Percentiles rank a stretch among this genome's conserved stretches.
phyloP scores from a whole-genome alignment of 2,113 vertebrate species.

The Elaphurus davidianus region DNA sequence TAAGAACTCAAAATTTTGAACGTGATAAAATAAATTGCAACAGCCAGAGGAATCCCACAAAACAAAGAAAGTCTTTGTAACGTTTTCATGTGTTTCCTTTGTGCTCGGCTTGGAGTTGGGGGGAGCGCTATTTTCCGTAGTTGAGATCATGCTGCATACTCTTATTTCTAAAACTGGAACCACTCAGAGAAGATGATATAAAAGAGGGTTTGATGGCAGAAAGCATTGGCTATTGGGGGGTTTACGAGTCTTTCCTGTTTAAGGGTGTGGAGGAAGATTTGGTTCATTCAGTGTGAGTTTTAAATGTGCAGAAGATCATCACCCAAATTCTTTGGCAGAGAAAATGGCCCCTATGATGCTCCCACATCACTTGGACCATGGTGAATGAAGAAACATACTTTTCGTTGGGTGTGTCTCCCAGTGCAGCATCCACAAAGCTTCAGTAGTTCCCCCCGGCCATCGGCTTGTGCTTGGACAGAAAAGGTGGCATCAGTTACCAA shows the following conservation, averaged over 20 bases:
- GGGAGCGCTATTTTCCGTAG: background rate
- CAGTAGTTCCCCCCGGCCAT: background rate
- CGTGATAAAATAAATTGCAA: background rate
- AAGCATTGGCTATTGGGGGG: background rate
- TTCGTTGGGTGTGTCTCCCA: background rate
- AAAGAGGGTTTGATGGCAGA: constrained; percentile 17
- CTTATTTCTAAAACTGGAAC: background rate
- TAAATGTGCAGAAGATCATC: constrained; percentile 8
- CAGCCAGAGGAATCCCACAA: background rate
- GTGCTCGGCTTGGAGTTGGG: background rate
- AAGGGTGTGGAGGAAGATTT: background rate
- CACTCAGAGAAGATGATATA: background rate
- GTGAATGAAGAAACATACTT: background rate
- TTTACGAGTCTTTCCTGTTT: background rate
- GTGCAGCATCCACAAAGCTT: background rate
- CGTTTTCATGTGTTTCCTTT: background rate
- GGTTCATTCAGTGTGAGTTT: background rate
- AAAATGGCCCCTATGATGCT: background rate
- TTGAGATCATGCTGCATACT: background rate
- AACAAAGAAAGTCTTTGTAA: background rate
- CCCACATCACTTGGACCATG: background rate
- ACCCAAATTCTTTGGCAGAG: background rate
- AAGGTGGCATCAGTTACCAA: rapidly evolving
- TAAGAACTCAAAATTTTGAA: background rate
- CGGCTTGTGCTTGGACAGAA: background rate